Conservation (phyloP, 1,140 invertebrate genomes). For the Ceratoteleas bidentatus region DNA sequence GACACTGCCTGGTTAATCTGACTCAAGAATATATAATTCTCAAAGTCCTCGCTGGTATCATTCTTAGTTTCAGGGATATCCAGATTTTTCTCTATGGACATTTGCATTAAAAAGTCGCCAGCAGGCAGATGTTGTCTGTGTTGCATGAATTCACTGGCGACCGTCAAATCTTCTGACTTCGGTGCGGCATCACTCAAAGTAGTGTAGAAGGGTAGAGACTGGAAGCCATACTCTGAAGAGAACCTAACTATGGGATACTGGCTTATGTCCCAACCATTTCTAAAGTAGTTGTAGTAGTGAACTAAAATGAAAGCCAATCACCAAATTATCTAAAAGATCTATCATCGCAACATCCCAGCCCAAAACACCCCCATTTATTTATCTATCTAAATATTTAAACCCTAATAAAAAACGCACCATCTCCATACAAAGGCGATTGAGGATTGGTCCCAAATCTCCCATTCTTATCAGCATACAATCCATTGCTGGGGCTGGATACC, state of each 20-base stretch:
- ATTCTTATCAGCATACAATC: slow-evolving; percentile 87
- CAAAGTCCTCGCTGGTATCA: slow-evolving; percentile 79
- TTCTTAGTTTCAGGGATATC: slow-evolving; percentile 81
- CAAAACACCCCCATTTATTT: too few relatives aligned
- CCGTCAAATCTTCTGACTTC: slow-evolving; percentile 83
- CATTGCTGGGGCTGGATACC: slow-evolving; percentile 96
- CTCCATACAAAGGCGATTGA: slow-evolving; percentile 90
- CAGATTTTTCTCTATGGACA: slow-evolving; percentile 84
- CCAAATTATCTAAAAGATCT: too few relatives aligned
- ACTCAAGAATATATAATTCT: slow-evolving; percentile 85
- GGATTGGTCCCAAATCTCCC: slow-evolving; percentile 91
- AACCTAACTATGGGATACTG: slow-evolving; percentile 92
- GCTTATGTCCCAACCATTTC: slow-evolving; percentile 89
- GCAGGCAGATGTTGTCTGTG: slow-evolving; percentile 92
- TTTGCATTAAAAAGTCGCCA: slow-evolving; percentile 85
- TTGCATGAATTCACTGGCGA: slow-evolving; percentile 84
- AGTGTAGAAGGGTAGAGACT: slow-evolving; percentile 89
- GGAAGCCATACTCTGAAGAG: slow-evolving; percentile 97
- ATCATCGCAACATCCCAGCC: too few relatives aligned
- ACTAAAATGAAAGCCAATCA: slow-evolving; percentile 85
- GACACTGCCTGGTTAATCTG: slow-evolving; percentile 93
- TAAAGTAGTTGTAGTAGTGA: slow-evolving; percentile 95
- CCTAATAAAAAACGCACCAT: slow-evolving; percentile 84
- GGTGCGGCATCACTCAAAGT: slow-evolving; percentile 83
- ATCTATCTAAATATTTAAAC: too few relatives aligned